Base-by-base conservation (phyloP, 2,888 invertebrate species). In the Aphodius sticticus region DNA sequence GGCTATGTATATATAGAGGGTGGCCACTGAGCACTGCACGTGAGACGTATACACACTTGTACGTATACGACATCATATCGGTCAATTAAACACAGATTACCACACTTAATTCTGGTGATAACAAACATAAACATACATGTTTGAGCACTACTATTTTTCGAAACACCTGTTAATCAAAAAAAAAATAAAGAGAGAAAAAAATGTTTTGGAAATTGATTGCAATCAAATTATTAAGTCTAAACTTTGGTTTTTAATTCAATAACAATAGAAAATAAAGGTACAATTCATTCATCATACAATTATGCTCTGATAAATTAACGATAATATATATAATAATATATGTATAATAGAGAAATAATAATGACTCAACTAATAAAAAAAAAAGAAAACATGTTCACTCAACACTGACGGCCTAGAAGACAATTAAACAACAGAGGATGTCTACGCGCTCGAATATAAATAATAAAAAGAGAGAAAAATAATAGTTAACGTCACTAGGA, bases 191-290 rank as follows among this genome's bases (percentile, higher is more conserved):
- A 26, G 15, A 15, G 35, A 74, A 74, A 76, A 76, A 76, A 69
- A 76, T 16, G 36, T 35, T 76, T 16, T 35, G 38, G 15, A 38
- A 16, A 76, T 76, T 76, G n/a, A 26, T 76, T 76, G 26, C 14
- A 37, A 53, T 16, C 15, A 76, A 76, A 76, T 76, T 53, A 76
- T 69, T 84, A 88, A 87, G 88, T 88, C 88, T 88, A 88, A 88
- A 89, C 88, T 89, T 89, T 89, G 88, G 89, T 89, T 86, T 83
- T 88, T 74, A 74, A 89, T 88, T 89, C 87, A 88, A 78, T 83
- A 84, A 88, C 88, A 88, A 89, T 88, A 88, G 88, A 89, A 88
- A 89, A 89, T 88, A 88, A 89, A 88, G 88, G 88, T 89, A 89
- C 88, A 89, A 87, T 88, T 88, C 88, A 86, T 87, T 76, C 87